phyloP scores from a whole-genome alignment of 1,140 invertebrate species.

The Saccostrea cuccullata region DNA sequence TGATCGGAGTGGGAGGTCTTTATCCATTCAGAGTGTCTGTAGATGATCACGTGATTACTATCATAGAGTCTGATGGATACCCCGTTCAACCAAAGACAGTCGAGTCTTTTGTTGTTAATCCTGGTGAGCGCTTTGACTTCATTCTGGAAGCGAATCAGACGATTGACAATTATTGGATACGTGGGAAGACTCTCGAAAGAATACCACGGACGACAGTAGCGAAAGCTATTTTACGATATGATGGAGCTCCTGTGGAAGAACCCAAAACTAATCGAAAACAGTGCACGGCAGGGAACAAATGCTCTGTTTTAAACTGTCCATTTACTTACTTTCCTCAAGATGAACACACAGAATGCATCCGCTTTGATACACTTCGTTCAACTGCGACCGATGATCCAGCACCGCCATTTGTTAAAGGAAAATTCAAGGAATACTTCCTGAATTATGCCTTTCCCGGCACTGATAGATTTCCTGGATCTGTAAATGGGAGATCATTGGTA shows the following conservation, averaged over 20 bases:
- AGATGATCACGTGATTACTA: conserved; percentile 88
- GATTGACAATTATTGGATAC: conserved; percentile 89
- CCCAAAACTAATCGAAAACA: conserved; percentile 79
- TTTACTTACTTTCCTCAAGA: conserved; percentile 66
- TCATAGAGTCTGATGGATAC: conserved; percentile 90
- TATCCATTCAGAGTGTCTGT: conserved; percentile 83
- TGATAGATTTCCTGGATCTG: conserved; percentile 60
- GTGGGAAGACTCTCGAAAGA: conserved; percentile 79
- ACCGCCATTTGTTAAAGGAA: conserved; percentile 33
- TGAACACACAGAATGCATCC: conserved; percentile 58
- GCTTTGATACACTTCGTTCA: conserved; percentile 60
- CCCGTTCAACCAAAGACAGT: conserved; percentile 86
- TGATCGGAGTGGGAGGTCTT: conserved; percentile 66
- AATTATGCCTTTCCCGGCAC: conserved; percentile 74
- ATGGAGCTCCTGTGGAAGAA: conserved; percentile 81
- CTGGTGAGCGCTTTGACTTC: conserved; percentile 92
- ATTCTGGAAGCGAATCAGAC: conserved; percentile 86
- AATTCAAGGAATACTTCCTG: conserved; percentile 67
- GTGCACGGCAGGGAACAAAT: conserved; percentile 58
- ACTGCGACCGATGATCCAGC: conserved; percentile 51
- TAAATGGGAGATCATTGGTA: conserved; percentile 67
- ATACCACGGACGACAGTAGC: conserved; percentile 59
- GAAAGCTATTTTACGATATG: conserved; percentile 87
- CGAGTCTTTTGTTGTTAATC: conserved; percentile 70
- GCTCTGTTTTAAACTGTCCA: conserved; percentile 69